These are phyloP conservation scores for Lycaon pictus DNA, from an alignment of 2,113 vertebrate genomes.

Conservation along the genomic window DNA sequence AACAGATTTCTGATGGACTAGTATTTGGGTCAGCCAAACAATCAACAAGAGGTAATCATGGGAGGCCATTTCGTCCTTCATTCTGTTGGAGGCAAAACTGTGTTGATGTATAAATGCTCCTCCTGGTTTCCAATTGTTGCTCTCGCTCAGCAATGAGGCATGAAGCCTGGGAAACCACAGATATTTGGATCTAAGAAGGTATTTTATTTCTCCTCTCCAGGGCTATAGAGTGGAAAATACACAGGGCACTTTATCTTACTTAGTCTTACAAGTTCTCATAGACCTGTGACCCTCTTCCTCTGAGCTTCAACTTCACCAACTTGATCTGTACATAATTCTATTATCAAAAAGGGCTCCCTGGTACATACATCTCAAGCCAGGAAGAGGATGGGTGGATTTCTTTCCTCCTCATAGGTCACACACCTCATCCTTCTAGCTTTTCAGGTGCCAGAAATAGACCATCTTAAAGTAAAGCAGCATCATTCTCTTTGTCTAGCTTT, in stretches of 20 bases:
- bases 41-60: slow-evolving; percentile 40
- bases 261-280: slow-evolving; percentile 43
- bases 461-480: slow-evolving; percentile 25
- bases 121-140: slow-evolving; percentile 82
- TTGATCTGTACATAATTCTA: slow-evolving; percentile 51
- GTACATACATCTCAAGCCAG: neutral
- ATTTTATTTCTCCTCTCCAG: slow-evolving; percentile 83
- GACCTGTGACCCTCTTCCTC: slow-evolving; percentile 11
- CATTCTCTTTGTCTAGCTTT: neutral
- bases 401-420: neutral
- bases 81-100: slow-evolving; percentile 83
- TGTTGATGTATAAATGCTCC: slow-evolving; percentile 84
- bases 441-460: neutral
- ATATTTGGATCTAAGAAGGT: slow-evolving; percentile 74
- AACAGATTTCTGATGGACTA: slow-evolving; percentile 57
- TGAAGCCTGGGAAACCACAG: slow-evolving; percentile 83
- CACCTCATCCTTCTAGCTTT: neutral
- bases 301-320: slow-evolving; percentile 41
- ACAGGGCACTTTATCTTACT: slow-evolving; percentile 66
- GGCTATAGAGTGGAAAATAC: slow-evolving; percentile 40
- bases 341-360: slow-evolving; percentile 8
- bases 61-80: slow-evolving; percentile 77
- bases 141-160: slow-evolving; percentile 85
- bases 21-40: slow-evolving; percentile 47
- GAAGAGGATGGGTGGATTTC: neutral